Base-by-base conservation (phyloP, 1,140 invertebrate species). In the Zaprionus lachaisei region DNA sequence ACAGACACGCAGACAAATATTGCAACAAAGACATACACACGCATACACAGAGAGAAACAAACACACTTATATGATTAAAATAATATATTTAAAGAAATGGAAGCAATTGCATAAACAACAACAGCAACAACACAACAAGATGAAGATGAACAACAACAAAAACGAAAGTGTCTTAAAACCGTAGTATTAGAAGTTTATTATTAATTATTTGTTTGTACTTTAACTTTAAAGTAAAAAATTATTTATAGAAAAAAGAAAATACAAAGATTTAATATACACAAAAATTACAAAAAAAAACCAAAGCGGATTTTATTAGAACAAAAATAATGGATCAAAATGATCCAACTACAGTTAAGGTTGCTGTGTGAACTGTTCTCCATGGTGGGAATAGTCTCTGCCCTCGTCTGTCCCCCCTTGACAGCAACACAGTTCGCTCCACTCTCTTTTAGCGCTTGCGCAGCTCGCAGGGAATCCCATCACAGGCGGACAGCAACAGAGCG, bases 141-240 rank as follows among this genome's bases (percentile, higher is more conserved):
- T 89, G 83, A 89, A 78, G 84, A 86, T 89, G 79, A 84, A 84
- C 83, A 85, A 84, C 79, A 87, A 87, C 54, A 77, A 89, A 89
- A 90, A 90, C 85, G 81, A 90, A 90, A 90, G 85, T 90, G 85
- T 90, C 85, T 90, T 90, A 90, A 89, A 90, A 90, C 86, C 86
- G 81, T 90, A 90, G 85, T 90, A 90, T 90, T 90, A 90, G 85
- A 90, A 90, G 79, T 90, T 90, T 90, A 89, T 89, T 89, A 89
- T 89, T 90, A 89, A 78, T 78, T 78, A 84, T 89, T 89, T 89
- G 84, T 89, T 89, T 89, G 85, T 89, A 89, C 84, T 89, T 87
- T 86, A 86, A 86, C 83, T 83, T 90, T 89, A 89, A 89, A 89
- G 81, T 90, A 90, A 89, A 89, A 80, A 73, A 77, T 67, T 90